These are phyloP conservation scores for Drosophila atripex DNA, from an alignment of 2,888 invertebrate species.

Conservation along the genomic window DNA sequence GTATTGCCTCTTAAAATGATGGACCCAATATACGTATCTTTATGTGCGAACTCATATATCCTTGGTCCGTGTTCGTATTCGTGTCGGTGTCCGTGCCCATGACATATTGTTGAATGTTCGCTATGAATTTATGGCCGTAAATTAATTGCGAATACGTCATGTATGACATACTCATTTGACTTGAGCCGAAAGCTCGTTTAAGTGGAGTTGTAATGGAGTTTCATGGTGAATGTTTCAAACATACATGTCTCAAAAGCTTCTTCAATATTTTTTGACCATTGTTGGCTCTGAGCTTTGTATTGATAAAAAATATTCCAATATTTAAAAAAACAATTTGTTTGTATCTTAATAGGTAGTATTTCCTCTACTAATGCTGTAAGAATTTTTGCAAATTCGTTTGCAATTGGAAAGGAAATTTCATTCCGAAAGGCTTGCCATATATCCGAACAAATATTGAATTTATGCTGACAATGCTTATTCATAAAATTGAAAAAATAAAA, in stretches of 20 bases:
- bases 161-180: constrained; percentile 42
- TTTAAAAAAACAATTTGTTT: not conserved
- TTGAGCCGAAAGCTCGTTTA: constrained; percentile 24
- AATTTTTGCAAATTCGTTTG: not conserved
- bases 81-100: constrained; percentile 4
- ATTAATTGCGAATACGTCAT: constrained; percentile 71
- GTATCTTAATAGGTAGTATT: not conserved
- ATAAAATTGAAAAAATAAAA: constrained; percentile 42
- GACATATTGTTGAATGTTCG: constrained; percentile 37
- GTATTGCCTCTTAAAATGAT: constrained; percentile 67
- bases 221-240: constrained; percentile 11
- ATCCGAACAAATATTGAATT: constrained; percentile 23
- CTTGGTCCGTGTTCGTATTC: not conserved
- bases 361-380: not conserved
- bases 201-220: constrained; percentile 1
- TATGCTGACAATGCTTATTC: constrained; percentile 48
- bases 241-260: not conserved
- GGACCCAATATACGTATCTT: constrained; percentile 22
- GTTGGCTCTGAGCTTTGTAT: not conserved
- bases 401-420: not conserved
- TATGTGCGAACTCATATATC: constrained; percentile 9
- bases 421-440: constrained; percentile 1
- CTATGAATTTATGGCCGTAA: constrained; percentile 50
- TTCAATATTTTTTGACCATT: not conserved
- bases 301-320: not conserved